Conservation (phyloP, 2,113 vertebrate species). For the Ciconia maguari region DNA sequence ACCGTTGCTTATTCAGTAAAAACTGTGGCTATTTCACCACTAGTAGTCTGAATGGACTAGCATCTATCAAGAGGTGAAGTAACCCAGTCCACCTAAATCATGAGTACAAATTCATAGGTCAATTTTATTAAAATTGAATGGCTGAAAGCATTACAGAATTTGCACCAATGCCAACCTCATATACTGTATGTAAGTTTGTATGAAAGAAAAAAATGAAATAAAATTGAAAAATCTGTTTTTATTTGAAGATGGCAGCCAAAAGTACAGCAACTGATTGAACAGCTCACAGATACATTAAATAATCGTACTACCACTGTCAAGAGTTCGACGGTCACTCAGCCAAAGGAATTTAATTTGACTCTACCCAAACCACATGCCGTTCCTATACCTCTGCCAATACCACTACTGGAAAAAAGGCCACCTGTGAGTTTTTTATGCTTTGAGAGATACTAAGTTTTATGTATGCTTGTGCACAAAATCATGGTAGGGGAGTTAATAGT, state of each 20-base stretch:
- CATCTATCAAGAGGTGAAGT: not conserved
- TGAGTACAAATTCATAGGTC: not conserved
- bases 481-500: not conserved
- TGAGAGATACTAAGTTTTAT: not conserved
- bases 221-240: constrained; percentile 1
- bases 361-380: constrained; percentile 75
- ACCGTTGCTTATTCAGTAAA: not conserved
- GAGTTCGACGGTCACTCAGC: constrained; percentile 73
- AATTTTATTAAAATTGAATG: not conserved
- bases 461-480: not conserved
- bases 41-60: not conserved
- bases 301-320: constrained; percentile 48
- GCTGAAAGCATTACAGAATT: not conserved
- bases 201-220: not conserved
- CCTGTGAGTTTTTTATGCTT: constrained; percentile 76
- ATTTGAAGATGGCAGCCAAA: constrained; percentile 84
- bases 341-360: constrained; percentile 84
- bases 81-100: not conserved
- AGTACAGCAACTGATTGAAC: constrained; percentile 75
- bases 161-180: not conserved
- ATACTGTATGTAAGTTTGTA: not conserved
- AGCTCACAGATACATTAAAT: constrained; percentile 66
- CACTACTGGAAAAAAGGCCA: constrained; percentile 69
- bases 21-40: not conserved
- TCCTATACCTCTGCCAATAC: constrained; percentile 74